Evolutionary conservation across 2,113 vertebrate genomes (phyloP).

Genomic region (Phyllostomus discolor): DNA sequence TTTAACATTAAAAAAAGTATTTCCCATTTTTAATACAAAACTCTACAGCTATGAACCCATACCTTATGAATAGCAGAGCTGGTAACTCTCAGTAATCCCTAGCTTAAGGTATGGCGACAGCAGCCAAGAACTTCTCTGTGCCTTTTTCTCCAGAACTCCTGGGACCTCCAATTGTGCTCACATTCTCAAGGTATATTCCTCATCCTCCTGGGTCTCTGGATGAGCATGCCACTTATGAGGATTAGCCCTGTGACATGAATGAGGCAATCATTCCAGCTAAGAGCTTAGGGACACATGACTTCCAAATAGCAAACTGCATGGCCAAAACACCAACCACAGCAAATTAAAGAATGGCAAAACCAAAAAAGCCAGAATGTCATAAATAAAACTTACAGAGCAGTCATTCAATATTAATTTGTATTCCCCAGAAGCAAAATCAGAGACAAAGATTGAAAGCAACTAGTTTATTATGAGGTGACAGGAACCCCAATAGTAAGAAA

Average conservation of each 20-base stretch:
- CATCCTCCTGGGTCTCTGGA: not conserved
- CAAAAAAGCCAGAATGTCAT: not conserved
- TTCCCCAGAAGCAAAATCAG: not conserved
- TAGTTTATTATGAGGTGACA: not conserved
- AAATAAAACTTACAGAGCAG: not conserved
- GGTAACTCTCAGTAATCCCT: slow-evolving; percentile 52
- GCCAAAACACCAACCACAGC: slow-evolving; percentile 2
- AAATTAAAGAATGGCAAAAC: not conserved
- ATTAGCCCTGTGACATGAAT: not conserved
- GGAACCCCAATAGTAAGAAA: not conserved
- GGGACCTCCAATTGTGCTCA: not conserved
- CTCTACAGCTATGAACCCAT: slow-evolving; percentile 41
- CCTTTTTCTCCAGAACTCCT: not conserved
- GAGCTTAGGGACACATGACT: not conserved
- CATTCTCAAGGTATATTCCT: not conserved
- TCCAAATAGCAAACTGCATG: not conserved
- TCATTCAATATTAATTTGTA: not conserved
- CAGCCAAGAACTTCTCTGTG: not conserved
- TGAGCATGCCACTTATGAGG: not conserved
- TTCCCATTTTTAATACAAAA: slow-evolving; percentile 51
- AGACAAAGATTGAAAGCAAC: not conserved
- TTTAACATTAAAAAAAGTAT: slow-evolving; percentile 59
- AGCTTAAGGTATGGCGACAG: not conserved
- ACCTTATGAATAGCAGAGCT: slow-evolving; percentile 64
- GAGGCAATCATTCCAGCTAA: slow-evolving; percentile 1